Base-by-base conservation (phyloP, 2,888 invertebrate species). In the Rapana venosa region DNA sequence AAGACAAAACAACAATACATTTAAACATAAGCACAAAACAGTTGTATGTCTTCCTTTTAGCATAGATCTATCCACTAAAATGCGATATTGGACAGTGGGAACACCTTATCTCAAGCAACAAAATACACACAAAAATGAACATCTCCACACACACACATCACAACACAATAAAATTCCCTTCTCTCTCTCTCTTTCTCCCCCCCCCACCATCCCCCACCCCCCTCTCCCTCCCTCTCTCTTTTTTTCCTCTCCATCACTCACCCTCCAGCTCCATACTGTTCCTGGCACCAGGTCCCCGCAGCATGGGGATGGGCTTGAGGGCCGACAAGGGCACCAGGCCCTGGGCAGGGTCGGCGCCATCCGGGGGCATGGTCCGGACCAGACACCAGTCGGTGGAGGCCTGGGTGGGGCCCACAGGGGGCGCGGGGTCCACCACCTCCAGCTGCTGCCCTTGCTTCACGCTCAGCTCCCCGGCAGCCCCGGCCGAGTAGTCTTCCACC, bases 391-490 rank as follows among this genome's bases (percentile, higher is more conserved):
- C 97, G 56, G 93, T 93, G 90, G 93, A 93, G 86, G 95, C 95
- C 32, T 90, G 92, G 96, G 93, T 74, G 70, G 84, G 89, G 47
- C 89, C 89, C 81, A 94, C 93, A 89, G 88, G 95, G 95, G 91
- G 91, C 96, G 93, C 97, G 58, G 95, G 96, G 96, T 98, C 98
- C 93, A 99, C 97, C 92, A 99, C 97, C 96, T 99, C 99, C 92
- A 99, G 98, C 96, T 98, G 98, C 96, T 98, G 98, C 47, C 99
- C 99, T 96, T 98, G 98, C 92, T 97, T 97, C 83, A 99, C 98
- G 88, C 97, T 97, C 94, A 99, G 96, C 96, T 99, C 98, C 90
- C 97, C 97, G 85, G 97, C 97, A 92, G 97, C 97, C 22, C 97
- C 97, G 32, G 97, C 97, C 56, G 97, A 97, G 96, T 98, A 98